Base-by-base conservation (phyloP, 92 coral and sea anemone genomes). In the Phenganax marumi region DNA sequence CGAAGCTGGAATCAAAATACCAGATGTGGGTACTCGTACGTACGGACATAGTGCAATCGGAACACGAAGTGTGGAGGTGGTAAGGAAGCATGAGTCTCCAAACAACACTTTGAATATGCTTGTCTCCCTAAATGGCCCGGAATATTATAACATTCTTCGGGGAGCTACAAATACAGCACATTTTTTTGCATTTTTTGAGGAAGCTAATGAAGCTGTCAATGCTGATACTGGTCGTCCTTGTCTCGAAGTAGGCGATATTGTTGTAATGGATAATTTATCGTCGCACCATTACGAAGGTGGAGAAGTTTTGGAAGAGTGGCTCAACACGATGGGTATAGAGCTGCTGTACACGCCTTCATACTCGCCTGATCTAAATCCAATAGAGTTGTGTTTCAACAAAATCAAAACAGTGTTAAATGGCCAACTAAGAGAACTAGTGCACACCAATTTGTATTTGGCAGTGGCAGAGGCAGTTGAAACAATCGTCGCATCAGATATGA, bases 181-280 rank as follows among this genome's bases (percentile, higher is more conserved):
- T 50, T 76, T 86, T 74, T n/a, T 86, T 24, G 5, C 3, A 3
- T 81, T 73, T 51, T 86, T 86, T 50, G 86, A 52, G 11, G 85
- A 80, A 63, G 85, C 88, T 1, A 51, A 57, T 43, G 63, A 79
- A 22, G 85, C 70, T n/a, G 77, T 50, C 16, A 79, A 79, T 52
- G 26, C 78, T 18, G 51, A 75, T 14, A 84, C 87, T 16, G 76
- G 78, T 48, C 80, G 85, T 2, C 89, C 90, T 4, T 26, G 52
- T 22, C 75, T 88, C n/a, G 88, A 84, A 17, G 79, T 64, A 13
- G 82, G 79, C 7, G 90, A 88, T 61, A 72, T 84, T 6, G 25
- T 88, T 22, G 79, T 88, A 7, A 88, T 88, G 88, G 91, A 88
- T 50, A 88, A 88, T 21, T 71, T 89, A 16, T 64, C 85, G n/a